These are phyloP conservation scores for Oxycera nigricornis DNA, from an alignment of 2,888 invertebrate genomes.

Conservation along the genomic window DNA sequence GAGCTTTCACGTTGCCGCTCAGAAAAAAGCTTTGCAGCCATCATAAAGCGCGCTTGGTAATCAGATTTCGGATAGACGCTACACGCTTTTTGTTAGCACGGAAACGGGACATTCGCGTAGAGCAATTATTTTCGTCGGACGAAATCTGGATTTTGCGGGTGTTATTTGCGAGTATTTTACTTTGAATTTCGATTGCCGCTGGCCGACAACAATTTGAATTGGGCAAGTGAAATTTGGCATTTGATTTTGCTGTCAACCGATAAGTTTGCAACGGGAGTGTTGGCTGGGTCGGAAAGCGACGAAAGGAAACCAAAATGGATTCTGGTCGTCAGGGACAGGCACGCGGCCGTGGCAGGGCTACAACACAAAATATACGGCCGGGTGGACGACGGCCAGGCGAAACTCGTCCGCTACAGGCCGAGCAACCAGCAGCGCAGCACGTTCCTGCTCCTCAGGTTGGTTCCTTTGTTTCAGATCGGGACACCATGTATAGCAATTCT, in stretches of 20 bases:
- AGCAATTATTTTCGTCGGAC: background rate
- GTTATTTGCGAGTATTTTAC: background rate
- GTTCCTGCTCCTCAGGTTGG: conserved; percentile 16
- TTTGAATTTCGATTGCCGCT: background rate
- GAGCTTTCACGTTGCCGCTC: background rate
- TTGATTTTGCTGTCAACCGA: background rate
- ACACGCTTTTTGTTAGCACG: background rate
- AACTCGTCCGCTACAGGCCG: background rate
- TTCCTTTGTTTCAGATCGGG: conserved; percentile 2
- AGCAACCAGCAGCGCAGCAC: background rate
- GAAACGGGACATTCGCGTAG: background rate
- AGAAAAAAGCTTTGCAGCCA: background rate
- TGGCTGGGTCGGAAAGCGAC: too few relatives aligned
- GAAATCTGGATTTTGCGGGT: background rate
- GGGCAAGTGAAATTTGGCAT: background rate
- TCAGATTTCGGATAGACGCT: conserved; percentile 9
- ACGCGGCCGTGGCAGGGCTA: conserved; percentile 33
- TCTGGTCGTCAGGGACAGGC: conserved; percentile 12
- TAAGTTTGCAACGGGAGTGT: too few relatives aligned
- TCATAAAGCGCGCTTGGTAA: background rate
- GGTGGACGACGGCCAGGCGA: conserved; percentile 33
- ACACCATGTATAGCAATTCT: background rate
- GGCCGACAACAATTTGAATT: background rate
- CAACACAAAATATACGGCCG: conserved; percentile 23
- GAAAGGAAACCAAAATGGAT: conserved; percentile 33